Percentiles rank a stretch among this genome's conserved stretches.
Evolutionary conservation across 2,888 invertebrate genomes (phyloP).

Genomic region (Meganola albula): DNA sequence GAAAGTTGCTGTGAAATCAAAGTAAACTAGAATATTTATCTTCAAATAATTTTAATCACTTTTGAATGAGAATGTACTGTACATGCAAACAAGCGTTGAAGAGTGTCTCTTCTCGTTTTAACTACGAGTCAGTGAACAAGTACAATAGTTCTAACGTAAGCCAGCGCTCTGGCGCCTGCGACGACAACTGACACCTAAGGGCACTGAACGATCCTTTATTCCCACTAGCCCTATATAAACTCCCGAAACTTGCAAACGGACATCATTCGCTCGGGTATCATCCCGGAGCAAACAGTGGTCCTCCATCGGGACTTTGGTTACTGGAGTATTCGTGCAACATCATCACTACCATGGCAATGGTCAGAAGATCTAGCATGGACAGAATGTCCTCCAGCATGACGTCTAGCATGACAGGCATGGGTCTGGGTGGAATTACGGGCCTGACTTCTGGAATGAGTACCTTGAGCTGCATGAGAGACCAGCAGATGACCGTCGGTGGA

Average conservation of each 20-base stretch:
- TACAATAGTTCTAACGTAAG: slow-evolving; percentile 53
- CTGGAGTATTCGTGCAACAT: slow-evolving; percentile 27
- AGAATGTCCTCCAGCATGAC: slow-evolving; percentile 75
- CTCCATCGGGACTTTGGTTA: slow-evolving; percentile 36
- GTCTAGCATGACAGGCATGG: slow-evolving; percentile 74
- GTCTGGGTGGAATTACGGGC: slow-evolving; percentile 68
- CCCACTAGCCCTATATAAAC: slow-evolving; percentile 49
- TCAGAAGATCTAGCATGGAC: slow-evolving; percentile 68
- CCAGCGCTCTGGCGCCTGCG: slow-evolving; percentile 48
- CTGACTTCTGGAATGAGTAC: slow-evolving; percentile 66
- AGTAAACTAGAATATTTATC: too few relatives aligned
- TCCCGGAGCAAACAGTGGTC: slow-evolving; percentile 60
- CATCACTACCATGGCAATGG: slow-evolving; percentile 55
- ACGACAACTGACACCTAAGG: slow-evolving; percentile 55
- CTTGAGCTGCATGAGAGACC: slow-evolving; percentile 66
- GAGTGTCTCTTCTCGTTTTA: too few relatives aligned
- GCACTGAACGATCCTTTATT: slow-evolving; percentile 54
- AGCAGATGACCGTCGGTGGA: slow-evolving; percentile 70
- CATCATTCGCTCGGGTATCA: slow-evolving; percentile 69
- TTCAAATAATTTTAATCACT: too few relatives aligned
- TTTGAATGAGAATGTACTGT: too few relatives aligned
- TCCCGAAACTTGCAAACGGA: slow-evolving; percentile 26
- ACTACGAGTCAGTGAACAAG: slow-evolving; percentile 52
- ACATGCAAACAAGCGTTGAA: slow-evolving; percentile 26
- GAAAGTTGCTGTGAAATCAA: too few relatives aligned